phyloP scores from a whole-genome alignment of 1,140 invertebrate genomes.

The Mya arenaria region DNA sequence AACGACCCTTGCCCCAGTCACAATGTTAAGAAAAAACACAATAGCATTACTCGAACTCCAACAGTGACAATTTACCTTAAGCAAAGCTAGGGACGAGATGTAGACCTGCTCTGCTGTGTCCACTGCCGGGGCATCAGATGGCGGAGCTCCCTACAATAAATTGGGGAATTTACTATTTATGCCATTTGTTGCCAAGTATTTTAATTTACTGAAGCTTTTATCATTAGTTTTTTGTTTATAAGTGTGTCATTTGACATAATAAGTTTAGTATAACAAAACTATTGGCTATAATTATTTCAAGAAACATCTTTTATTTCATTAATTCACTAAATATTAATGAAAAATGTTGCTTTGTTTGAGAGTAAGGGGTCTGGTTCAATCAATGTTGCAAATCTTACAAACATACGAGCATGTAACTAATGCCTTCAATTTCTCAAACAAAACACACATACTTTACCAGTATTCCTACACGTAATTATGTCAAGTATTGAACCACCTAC shows the following conservation, averaged over 20 bases:
- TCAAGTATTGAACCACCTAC: conserved; percentile 65
- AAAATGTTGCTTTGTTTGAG: neutral
- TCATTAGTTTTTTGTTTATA: neutral
- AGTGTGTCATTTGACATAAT: neutral
- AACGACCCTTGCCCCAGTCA: no score
- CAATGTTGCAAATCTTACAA: neutral
- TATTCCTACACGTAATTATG: neutral
- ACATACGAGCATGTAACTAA: neutral
- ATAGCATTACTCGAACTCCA: no score
- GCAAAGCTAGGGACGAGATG: conserved; percentile 97
- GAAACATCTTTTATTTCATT: neutral
- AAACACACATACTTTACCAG: neutral
- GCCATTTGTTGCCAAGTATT: neutral
- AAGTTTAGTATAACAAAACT: neutral
- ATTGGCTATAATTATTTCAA: neutral
- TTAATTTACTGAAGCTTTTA: neutral
- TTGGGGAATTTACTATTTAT: conserved; percentile 1
- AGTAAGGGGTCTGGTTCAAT: neutral
- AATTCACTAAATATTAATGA: neutral
- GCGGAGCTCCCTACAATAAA: conserved; percentile 85
- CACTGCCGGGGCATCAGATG: conserved; percentile 97
- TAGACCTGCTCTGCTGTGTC: conserved; percentile 99
- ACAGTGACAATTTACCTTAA: conserved; percentile 91
- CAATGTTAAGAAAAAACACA: no score
- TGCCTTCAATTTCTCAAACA: neutral